phyloP scores from a whole-genome alignment of 2,888 invertebrate genomes.

The Mythimna vitellina region DNA sequence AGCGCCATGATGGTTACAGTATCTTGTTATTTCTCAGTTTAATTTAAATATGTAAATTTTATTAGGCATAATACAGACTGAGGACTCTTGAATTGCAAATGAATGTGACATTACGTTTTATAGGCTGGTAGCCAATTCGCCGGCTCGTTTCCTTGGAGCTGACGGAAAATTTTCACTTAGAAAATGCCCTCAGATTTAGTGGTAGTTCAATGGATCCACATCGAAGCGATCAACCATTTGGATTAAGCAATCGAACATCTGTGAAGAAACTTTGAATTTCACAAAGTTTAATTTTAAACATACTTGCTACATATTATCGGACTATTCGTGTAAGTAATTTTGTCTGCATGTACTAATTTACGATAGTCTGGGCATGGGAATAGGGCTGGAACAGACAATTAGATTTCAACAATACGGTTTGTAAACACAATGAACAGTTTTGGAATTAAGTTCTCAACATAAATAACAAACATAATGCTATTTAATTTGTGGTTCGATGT shows the following conservation, averaged over 20 bases:
- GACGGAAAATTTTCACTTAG: constrained; percentile 88
- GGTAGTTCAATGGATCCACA: constrained; percentile 75
- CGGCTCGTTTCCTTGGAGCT: constrained; percentile 84
- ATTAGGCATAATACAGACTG: constrained; percentile 90
- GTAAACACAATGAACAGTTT: constrained; percentile 46
- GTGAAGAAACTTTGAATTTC: constrained; percentile 23
- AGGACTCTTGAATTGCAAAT: constrained; percentile 90
- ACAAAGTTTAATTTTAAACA: constrained; percentile 46
- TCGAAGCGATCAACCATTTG: constrained; percentile 67
- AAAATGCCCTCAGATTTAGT: constrained; percentile 79
- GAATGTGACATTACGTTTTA: constrained; percentile 90
- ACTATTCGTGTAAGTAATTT: constrained; percentile 50
- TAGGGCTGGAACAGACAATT: constrained; percentile 44
- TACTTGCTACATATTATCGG: constrained; percentile 36
- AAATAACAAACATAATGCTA: constrained; percentile 35
- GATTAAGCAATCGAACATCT: constrained; percentile 60
- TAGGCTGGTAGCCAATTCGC: constrained; percentile 90
- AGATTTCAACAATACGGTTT: constrained; percentile 49
- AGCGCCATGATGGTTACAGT: constrained; percentile 82
- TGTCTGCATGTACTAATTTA: constrained; percentile 54
- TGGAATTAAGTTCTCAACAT: constrained; percentile 48
- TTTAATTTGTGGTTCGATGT: constrained; percentile 48
- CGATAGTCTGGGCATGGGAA: constrained; percentile 49
- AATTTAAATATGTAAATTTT: constrained; percentile 91
- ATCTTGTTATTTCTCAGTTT: constrained; percentile 90